Base-by-base conservation (phyloP, 37 sponge, comb jelly and placozoan species). In the Oscarella lobularis region DNA sequence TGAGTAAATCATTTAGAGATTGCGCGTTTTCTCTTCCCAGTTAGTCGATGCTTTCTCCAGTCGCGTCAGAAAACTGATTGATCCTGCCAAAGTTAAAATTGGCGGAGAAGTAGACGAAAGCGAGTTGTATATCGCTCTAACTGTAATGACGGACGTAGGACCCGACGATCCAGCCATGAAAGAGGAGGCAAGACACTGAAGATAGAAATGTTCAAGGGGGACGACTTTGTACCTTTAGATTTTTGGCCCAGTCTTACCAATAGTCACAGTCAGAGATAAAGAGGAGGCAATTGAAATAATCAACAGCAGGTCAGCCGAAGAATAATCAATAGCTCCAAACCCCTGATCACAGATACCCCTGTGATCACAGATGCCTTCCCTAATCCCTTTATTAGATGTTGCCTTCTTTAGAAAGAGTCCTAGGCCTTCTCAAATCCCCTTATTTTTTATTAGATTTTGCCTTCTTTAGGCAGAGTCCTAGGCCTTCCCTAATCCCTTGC, bases 221-320 rank as follows among this genome's bases (percentile, higher is more conserved):
- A n/a, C 14, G 60, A 20, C 60, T 27, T n/a, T 48, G 60, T 48
- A 27, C 20, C 60, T 48, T 48, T 48, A 96, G 89, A 77, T 92
- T 29, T 91, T 88, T 84, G 92, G 95, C 6, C 95, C 95, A 0
- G 38, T 94, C 4, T 77, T 94, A 33, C 95, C 95, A 0, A 38
- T 94, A 36, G 35, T 96, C 20, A 70, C 83, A 1, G 80, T 90
- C 6, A n/a, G n/a, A n/a, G 80, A 67, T 37, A 55, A 85, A 32
- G 85, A 93, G 3, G 82, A 87, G 9, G 98, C 91, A 36, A 69
- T 96, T 27, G 76, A 87, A 48, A 73, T 90, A 9, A 55, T 96
- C 38, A 92, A 89, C 38, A 48, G 60, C 60, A 48, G 60, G 60
- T n/a, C n/a, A n/a, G n/a, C n/a, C n/a, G n/a, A n/a, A n/a, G n/a